Base-by-base conservation (phyloP, 2,797 vertebrate species). In the Rhincodon typus region DNA sequence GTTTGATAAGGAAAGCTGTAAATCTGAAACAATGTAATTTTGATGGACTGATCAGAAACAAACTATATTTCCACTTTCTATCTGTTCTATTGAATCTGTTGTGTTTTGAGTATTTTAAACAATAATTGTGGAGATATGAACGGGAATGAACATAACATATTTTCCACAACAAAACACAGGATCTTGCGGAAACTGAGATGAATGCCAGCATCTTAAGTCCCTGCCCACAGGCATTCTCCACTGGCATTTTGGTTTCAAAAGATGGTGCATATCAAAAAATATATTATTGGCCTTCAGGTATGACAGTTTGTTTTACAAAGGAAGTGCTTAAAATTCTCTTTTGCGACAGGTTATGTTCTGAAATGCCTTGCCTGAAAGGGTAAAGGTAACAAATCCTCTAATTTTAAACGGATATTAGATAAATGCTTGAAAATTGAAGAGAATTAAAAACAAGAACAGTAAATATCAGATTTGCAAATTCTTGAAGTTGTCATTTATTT, bases 301-400 rank as follows among this genome's bases (percentile, higher is more conserved):
- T 66, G 88, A 91, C 57, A 1, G 46, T 91, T 6, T 2, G 4
- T 67, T 84, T 46, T 23, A 46, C 19, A 25, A 21, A 38, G 19
- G 19, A 66, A 93, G 23, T 38, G 34, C 62, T 91, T 7, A 38
- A 93, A 97, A 97, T 23, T 38, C 34, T 93, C 97, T 97, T 96
- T 97, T 96, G n/a, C n/a, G 67, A 19, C 17, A 15, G 38, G 57
- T 67, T 38, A 23, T 38, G 7, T 21, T 67, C 34, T 38, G 62
- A 6, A 67, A 93, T 38, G 34, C 57, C 17, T 5, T 67, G n/a
- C 7, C 34, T 93, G 62, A 93, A 67, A 93, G 34, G 38, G 1
- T 67, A 2, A 25, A 69, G 38, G 38, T 46, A 46, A 19, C 38
- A 84, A 42, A 84, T 93, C 38, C 23, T 23, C 67, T 67, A 67